Evolutionary conservation across 2,113 vertebrate genomes (phyloP).

Genomic region (Eolophus roseicapilla): DNA sequence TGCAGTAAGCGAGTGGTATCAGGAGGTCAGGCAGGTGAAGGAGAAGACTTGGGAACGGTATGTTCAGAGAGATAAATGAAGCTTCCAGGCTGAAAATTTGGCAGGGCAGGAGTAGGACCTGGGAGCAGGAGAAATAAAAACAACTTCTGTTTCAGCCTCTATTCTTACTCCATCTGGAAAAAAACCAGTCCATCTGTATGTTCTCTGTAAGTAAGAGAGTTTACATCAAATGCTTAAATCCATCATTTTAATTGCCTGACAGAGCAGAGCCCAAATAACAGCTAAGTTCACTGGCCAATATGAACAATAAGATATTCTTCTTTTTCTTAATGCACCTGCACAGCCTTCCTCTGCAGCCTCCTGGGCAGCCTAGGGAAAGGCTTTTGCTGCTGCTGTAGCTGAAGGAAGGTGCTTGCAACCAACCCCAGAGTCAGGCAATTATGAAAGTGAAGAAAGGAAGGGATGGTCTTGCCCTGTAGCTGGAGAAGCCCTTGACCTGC

Average conservation of each 20-base stretch:
- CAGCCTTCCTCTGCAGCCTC: not conserved
- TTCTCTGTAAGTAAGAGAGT: not conserved
- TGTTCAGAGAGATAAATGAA: not conserved
- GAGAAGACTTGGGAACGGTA: not conserved
- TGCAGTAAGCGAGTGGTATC: not conserved
- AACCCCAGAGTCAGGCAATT: not conserved
- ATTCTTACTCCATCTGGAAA: not conserved
- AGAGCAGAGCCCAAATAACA: not conserved
- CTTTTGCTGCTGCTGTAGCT: not conserved
- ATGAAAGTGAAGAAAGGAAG: not conserved
- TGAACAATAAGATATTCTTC: not conserved
- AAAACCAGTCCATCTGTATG: rapidly evolving
- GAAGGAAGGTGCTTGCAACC: not conserved
- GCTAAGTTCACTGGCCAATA: not conserved
- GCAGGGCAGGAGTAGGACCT: not conserved
- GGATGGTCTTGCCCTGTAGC: not conserved
- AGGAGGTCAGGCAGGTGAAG: not conserved
- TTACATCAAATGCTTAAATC: not conserved
- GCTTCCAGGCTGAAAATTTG: not conserved
- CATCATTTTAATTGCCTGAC: not conserved
- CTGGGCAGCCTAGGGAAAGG: not conserved
- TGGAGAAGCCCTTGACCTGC: not conserved
- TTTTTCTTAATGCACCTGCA: not conserved
- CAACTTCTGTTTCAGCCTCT: not conserved
- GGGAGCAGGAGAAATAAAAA: not conserved